phyloP scores from a whole-genome alignment of 2,113 vertebrate species.

The Laticauda laticaudata region DNA sequence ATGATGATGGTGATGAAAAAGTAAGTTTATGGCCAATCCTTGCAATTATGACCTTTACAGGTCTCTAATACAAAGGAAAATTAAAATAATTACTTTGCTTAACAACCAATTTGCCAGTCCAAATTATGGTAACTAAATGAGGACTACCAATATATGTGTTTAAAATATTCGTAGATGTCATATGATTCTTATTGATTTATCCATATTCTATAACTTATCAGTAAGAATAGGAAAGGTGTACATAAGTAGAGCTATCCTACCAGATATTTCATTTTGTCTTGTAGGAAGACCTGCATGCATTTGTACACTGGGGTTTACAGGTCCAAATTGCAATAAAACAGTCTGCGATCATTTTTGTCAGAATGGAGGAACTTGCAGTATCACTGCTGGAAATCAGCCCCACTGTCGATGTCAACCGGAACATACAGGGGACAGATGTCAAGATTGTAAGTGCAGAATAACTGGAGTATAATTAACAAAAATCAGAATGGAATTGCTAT shows the following conservation, averaged over 20 bases:
- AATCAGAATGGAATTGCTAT: not conserved
- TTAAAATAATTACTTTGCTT: not conserved
- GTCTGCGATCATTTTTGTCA: slow-evolving; percentile 90
- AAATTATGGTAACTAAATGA: not conserved
- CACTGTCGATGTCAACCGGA: slow-evolving; percentile 86
- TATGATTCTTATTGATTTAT: not conserved
- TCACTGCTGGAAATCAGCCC: slow-evolving; percentile 92
- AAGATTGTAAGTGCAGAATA: slow-evolving; percentile 83
- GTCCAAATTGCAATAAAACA: slow-evolving; percentile 84
- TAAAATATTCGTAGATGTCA: rapidly evolving
- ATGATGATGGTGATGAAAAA: not conserved
- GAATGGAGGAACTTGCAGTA: slow-evolving; percentile 88
- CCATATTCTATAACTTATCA: rapidly evolving
- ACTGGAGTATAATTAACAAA: not conserved
- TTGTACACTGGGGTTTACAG: slow-evolving; percentile 88
- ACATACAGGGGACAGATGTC: slow-evolving; percentile 92
- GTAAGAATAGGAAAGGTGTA: rapidly evolving
- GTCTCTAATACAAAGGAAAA: not conserved
- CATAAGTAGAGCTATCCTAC: not conserved
- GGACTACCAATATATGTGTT: rapidly evolving
- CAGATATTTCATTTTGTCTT: slow-evolving; percentile 3
- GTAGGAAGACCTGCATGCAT: slow-evolving; percentile 92
- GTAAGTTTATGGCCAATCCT: not conserved
- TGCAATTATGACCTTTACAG: not conserved
- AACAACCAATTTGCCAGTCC: not conserved